These are phyloP conservation scores for Epizoanthus stellaris DNA, from an alignment of 92 coral and sea anemone species.

Conservation along the genomic window DNA sequence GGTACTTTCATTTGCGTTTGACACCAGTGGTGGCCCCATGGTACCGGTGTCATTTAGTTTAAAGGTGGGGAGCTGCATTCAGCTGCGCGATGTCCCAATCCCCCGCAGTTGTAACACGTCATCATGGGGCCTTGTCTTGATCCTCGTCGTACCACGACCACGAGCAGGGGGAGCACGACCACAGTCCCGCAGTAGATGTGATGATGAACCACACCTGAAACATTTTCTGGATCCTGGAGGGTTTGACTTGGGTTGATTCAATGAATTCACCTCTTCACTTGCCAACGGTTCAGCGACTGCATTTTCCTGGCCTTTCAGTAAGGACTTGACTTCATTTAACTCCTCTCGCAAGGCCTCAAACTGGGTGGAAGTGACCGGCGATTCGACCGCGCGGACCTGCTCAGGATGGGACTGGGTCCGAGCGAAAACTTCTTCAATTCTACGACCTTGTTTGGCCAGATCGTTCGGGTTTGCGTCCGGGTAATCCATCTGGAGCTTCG, in stretches of 20 bases:
- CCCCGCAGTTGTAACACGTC: conserved; percentile 39
- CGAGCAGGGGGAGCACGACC: conserved; percentile 26
- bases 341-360: not conserved
- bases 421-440: conserved; percentile 34
- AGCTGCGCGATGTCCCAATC: conserved; percentile 29
- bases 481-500: not conserved
- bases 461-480: conserved; percentile 3
- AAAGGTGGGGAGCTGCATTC: conserved; percentile 21
- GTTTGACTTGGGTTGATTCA: not conserved
- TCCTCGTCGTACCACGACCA: conserved; percentile 4
- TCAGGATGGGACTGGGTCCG: conserved; percentile 33
- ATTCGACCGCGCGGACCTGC: not conserved
- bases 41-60: conserved; percentile 45
- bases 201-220: conserved; percentile 22
- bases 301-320: not conserved
- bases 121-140: conserved; percentile 14
- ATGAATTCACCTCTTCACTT: conserved; percentile 26
- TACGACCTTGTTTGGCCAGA: conserved; percentile 21
- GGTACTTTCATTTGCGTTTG: conserved; percentile 36
- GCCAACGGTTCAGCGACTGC: not conserved
- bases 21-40: conserved; percentile 46
- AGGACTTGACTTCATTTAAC: not conserved
- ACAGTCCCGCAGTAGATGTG: conserved; percentile 32
- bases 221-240: conserved; percentile 23
- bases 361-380: not conserved